Conservation (phyloP, 1,140 invertebrate species). For the Drosophila lacertosa region DNA sequence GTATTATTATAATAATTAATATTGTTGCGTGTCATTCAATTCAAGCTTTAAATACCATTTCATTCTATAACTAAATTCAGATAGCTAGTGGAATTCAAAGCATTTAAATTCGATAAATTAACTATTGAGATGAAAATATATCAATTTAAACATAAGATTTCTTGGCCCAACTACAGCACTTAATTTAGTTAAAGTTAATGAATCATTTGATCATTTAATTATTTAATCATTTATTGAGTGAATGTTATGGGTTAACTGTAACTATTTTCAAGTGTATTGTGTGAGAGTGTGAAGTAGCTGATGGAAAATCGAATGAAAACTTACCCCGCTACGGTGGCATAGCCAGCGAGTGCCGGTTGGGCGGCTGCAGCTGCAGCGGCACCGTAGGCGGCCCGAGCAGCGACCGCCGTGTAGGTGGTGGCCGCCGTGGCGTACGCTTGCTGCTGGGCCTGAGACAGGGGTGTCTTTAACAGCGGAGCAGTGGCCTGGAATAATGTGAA, state of each 20-base stretch:
- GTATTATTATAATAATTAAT: too few species aligned
- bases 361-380: slow-evolving; percentile 92
- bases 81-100: too few species aligned
- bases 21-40: too few species aligned
- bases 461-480: slow-evolving; percentile 88
- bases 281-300: neutral
- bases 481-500: slow-evolving; percentile 86
- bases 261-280: neutral
- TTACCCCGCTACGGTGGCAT: slow-evolving; percentile 85
- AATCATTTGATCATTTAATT: neutral
- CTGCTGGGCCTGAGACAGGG: slow-evolving; percentile 87
- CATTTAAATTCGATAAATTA: too few species aligned
- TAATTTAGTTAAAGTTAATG: slow-evolving; percentile 8
- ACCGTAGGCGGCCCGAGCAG: slow-evolving; percentile 91
- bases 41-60: too few species aligned
- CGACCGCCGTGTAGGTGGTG: slow-evolving; percentile 92
- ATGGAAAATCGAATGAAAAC: slow-evolving; percentile 28
- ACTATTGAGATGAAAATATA: too few species aligned
- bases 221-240: neutral
- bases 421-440: slow-evolving; percentile 88
- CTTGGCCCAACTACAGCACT: neutral
- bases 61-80: too few species aligned
- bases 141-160: too few species aligned
- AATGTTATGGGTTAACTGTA: slow-evolving; percentile 1
- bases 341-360: slow-evolving; percentile 90